phyloP scores from a whole-genome alignment of 2,888 invertebrate species.

The Tiliacea aurago region DNA sequence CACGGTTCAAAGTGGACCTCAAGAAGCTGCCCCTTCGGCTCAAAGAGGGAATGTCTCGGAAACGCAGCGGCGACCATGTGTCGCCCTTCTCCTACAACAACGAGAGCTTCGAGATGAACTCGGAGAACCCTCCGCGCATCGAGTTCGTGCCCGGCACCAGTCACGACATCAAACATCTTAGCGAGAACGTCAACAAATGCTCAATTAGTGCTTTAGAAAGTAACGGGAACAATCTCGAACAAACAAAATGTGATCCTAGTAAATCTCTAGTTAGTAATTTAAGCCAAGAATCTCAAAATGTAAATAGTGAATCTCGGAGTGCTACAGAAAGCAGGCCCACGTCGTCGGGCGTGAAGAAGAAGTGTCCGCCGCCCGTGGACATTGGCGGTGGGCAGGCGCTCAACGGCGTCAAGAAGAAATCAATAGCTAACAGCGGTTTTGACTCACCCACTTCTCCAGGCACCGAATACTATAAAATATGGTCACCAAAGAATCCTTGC shows the following conservation, averaged over 20 bases:
- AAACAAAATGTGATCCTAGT: constrained; percentile 88
- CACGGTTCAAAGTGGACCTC: constrained; percentile 90
- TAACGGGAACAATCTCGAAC: constrained; percentile 86
- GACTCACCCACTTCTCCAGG: constrained; percentile 91
- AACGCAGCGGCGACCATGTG: constrained; percentile 86
- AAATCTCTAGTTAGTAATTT: constrained; percentile 86
- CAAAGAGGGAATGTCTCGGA: constrained; percentile 89
- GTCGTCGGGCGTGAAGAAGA: constrained; percentile 89
- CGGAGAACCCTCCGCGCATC: constrained; percentile 82
- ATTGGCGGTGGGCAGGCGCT: constrained; percentile 85
- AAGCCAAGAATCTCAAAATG: constrained; percentile 85
- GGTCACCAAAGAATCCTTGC: constrained; percentile 92
- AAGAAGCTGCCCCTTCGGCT: constrained; percentile 90
- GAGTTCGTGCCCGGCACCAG: constrained; percentile 84
- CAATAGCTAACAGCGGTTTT: constrained; percentile 88
- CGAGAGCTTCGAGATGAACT: constrained; percentile 89
- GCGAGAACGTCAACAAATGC: constrained; percentile 89
- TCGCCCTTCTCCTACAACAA: constrained; percentile 88
- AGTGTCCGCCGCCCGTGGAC: constrained; percentile 90
- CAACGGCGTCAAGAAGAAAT: constrained; percentile 92
- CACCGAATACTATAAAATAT: constrained; percentile 93
- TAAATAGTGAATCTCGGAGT: constrained; percentile 88
- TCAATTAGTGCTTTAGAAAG: constrained; percentile 90
- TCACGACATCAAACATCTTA: constrained; percentile 87
- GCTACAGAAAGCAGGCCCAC: constrained; percentile 81